Percentiles rank a stretch among this genome's conserved stretches.
Evolutionary conservation across 2,113 vertebrate genomes (phyloP).

Genomic region (Pelusios castaneus): DNA sequence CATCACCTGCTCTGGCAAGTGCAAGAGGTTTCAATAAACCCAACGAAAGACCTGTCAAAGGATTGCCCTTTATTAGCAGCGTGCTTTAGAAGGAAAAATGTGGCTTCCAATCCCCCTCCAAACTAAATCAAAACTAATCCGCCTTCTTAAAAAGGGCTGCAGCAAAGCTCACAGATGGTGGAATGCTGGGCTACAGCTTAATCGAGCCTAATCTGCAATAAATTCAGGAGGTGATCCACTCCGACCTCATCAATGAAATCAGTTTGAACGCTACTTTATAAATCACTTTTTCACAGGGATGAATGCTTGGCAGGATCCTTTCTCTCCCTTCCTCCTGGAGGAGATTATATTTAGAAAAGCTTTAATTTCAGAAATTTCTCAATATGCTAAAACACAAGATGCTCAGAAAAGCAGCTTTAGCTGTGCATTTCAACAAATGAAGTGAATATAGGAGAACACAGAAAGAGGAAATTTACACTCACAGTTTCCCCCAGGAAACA

Average conservation of each 20-base stretch:
- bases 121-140: conserved; percentile 65
- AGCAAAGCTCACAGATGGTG: conserved; percentile 53
- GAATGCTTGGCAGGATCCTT: conserved; percentile 48
- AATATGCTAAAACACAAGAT: conserved; percentile 39
- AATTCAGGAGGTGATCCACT: conserved; percentile 67
- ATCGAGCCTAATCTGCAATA: conserved; percentile 58
- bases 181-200: conserved; percentile 52
- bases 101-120: conserved; percentile 10
- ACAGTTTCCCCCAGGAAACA: not conserved
- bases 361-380: conserved; percentile 68
- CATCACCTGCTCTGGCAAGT: conserved; percentile 49
- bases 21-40: conserved; percentile 34
- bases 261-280: conserved; percentile 65
- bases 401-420: conserved; percentile 51
- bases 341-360: conserved; percentile 59
- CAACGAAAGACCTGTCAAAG: conserved; percentile 40
- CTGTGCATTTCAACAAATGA: conserved; percentile 41
- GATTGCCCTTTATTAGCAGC: conserved; percentile 44
- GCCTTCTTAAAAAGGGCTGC: conserved; percentile 29
- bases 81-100: conserved; percentile 63
- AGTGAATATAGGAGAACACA: conserved; percentile 27
- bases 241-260: conserved; percentile 63
- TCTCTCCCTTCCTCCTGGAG: conserved; percentile 41
- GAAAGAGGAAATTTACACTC: conserved; percentile 35
- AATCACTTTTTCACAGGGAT: conserved; percentile 70